Evolutionary conservation across 2,888 invertebrate species (phyloP), one percentile per base, ranked within the genome.

Genomic region (Iselma pallidipennis): DNA sequence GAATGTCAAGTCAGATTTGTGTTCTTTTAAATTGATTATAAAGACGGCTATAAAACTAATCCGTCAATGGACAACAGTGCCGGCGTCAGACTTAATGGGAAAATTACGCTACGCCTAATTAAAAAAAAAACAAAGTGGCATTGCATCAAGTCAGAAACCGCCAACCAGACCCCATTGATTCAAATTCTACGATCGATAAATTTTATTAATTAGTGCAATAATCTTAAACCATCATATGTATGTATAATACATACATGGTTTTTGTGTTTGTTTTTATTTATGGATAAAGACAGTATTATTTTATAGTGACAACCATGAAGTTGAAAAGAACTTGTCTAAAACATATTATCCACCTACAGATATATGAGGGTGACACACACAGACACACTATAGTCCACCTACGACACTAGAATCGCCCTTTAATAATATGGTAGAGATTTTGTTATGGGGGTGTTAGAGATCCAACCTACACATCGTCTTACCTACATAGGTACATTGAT

Each of bases 41-140:
- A 14, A 14, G 19, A 19, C 19, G 42, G 16, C 19, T 42, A 42
- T 58, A 58, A 45, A 58, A 52, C 48, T 31, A 52, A 58, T 58
- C 42, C 26, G 52, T 53, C 53, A 58, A 29, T 48, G 33, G 25
- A 49, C 19, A 51, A 19, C n/a, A 48, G 58, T 58, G 52, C 19
- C 37, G 25, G 49, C 51, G 52, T 53, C 58, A 19, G 52, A 45
- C 19, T 52, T 58, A 45, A 58, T 52, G 58, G 48, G 58, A 53
- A 58, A 58, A 53, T 49, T 58, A 53, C 45, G 28, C 49, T 53
- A 23, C 52, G 53, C 33, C 58, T 58, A 58, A 58, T 58, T 58
- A 58, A 25, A 45, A 31, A n/a, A n/a, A n/a, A n/a, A n/a, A n/a
- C n/a, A n/a, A 58, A 21, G 45, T n/a, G 23, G 23, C 21, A 4